These are phyloP conservation scores for Meriones psammophilus DNA, from an alignment of 2,797 vertebrate genomes.

Conservation along the genomic window DNA sequence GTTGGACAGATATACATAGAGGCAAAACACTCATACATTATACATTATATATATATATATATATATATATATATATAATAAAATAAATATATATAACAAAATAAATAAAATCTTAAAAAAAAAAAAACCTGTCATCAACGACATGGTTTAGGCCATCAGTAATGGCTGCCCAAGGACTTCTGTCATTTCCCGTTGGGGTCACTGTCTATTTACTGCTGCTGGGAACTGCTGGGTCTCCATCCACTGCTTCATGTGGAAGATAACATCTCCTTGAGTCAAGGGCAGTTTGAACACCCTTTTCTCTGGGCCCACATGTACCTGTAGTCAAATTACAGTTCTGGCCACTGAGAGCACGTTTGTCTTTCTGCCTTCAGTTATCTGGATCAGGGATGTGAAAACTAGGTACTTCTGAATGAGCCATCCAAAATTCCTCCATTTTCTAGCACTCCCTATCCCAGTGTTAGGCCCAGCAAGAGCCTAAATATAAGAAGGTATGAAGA, in stretches of 20 bases:
- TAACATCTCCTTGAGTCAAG: not conserved
- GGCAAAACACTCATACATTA: no score
- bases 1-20: not conserved
- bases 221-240: not conserved
- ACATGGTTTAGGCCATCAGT: not conserved
- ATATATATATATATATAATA: no score
- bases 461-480: no score
- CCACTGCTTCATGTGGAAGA: not conserved
- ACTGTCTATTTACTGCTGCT: not conserved
- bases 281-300: not conserved
- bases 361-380: not conserved
- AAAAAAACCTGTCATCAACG: no score
- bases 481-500: no score
- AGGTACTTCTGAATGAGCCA: not conserved
- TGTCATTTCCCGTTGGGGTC: not conserved
- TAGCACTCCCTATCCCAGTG: not conserved
- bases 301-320: not conserved
- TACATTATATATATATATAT: no score
- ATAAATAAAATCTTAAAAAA: no score
- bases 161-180: not conserved
- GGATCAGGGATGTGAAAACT: not conserved
- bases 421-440: no score
- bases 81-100: no score
- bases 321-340: not conserved
- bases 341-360: not conserved